Evolutionary conservation across 1,140 invertebrate species (phyloP), one percentile per base, ranked within the genome.

Genomic region (Caerostris darwini): DNA sequence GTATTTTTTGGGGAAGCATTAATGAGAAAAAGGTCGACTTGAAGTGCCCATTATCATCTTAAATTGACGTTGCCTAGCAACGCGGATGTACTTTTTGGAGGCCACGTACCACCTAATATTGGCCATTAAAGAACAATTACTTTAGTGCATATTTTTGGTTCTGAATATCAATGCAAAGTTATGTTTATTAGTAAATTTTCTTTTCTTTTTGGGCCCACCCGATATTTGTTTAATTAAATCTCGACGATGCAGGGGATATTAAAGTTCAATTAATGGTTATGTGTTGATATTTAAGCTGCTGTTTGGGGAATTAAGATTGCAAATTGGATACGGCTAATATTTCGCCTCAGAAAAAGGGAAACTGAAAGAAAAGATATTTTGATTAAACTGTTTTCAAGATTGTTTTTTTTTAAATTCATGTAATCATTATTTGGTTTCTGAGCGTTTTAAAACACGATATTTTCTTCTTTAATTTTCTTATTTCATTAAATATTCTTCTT

Each of bases 41-140:
- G 71, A 61, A 91, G 58, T 81, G 71, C 17, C 90, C 90, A 91
- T 91, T 91, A 91, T 91, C 90, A 56, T 91, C 90, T 91, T 91
- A 91, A 91, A 82, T 91, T 91, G 50, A 91, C 19, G 69, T 61
- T 69, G 53, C n/a, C 58, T 54, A 10, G 34, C 67, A 17, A 90
- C 88, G 0, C 3, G 12, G 57, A 59, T 53, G 57, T 59, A n/a
- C 19, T 69, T 90, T 34, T 17, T 19, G 88, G 50, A 87, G n/a
- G 8, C 85, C 53, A 67, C 67, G 86, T 54, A 88, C 50, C 12
- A 50, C 19, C 71, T 59, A 91, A 91, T 91, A 90, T 77, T 90
- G 19, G 64, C 90, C 90, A 82, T 91, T 91, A 91, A 58, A 61
- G 71, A 59, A 91, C 90, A 91, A 91, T 91, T 91, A 91, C 57